These are phyloP conservation scores for Sylvilagus floridanus DNA, from an alignment of 2,797 vertebrate genomes.

Conservation along the genomic window DNA sequence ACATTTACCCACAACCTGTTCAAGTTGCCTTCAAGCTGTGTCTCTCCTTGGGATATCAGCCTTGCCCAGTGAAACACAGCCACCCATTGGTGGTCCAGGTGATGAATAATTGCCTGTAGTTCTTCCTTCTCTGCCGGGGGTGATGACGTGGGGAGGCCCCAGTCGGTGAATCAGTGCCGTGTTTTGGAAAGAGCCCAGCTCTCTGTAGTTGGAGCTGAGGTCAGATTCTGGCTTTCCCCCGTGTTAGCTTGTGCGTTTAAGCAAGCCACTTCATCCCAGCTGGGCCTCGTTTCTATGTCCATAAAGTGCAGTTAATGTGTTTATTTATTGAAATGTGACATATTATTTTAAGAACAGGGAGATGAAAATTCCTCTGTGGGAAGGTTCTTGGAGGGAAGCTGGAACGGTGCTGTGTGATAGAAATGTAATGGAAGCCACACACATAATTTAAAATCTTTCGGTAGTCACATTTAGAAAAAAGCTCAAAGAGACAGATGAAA, in stretches of 20 bases:
- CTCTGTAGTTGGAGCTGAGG: not conserved
- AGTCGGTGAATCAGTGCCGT: not conserved
- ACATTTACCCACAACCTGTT: not conserved
- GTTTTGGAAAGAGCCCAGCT: not conserved
- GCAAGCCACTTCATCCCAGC: not conserved
- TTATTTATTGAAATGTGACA: not conserved
- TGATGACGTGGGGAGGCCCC: not conserved
- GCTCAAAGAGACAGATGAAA: not conserved
- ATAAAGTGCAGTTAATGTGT: not conserved
- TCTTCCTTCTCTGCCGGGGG: not conserved
- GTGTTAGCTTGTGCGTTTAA: not conserved
- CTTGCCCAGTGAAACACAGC: not conserved
- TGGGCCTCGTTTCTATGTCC: not conserved
- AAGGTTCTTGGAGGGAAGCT: not conserved
- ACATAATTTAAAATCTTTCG: not conserved
- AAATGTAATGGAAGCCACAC: not conserved
- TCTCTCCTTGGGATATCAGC: not conserved
- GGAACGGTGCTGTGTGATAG: accelerated
- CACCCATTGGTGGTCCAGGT: too few species aligned
- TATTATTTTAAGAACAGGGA: not conserved
- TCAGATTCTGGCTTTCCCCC: not conserved
- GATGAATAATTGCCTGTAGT: not conserved
- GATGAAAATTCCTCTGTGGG: not conserved
- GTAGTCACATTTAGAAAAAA: not conserved
- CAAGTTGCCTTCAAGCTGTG: not conserved